Conservation (phyloP, 1,140 invertebrate species). For the Achroia grisella region DNA sequence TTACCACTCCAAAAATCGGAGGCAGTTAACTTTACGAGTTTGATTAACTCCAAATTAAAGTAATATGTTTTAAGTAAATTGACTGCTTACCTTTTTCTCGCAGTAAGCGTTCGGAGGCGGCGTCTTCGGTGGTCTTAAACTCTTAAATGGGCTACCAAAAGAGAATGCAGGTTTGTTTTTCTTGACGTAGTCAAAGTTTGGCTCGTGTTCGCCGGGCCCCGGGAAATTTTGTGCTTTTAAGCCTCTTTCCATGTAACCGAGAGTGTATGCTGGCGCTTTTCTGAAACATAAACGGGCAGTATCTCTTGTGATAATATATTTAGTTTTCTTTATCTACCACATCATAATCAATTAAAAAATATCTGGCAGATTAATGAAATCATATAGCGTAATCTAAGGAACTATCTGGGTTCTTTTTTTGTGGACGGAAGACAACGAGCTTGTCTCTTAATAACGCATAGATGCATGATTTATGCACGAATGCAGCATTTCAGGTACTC, state of each 20-base stretch:
- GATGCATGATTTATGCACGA: no score
- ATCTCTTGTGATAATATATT: background rate
- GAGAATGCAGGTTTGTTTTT: conserved; percentile 40
- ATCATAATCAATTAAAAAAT: no score
- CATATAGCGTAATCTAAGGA: no score
- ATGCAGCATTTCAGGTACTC: no score
- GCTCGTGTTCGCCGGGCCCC: conserved; percentile 42
- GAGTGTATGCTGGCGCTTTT: conserved; percentile 34
- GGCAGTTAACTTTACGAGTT: no score
- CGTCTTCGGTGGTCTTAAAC: conserved; percentile 13
- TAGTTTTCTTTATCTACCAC: background rate
- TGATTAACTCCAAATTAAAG: no score
- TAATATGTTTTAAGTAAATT: no score
- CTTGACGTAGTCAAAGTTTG: conserved; percentile 41
- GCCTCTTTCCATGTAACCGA: conserved; percentile 18
- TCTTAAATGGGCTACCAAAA: conserved; percentile 33
- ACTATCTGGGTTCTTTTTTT: no score
- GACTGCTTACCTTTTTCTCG: conserved; percentile 44
- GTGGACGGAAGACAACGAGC: no score
- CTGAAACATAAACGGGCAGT: conserved; percentile 11
- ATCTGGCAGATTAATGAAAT: no score
- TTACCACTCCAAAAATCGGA: no score
- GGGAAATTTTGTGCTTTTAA: conserved; percentile 15
- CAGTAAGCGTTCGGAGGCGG: conserved; percentile 53
- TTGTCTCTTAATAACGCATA: no score